Percentiles rank a stretch among this genome's conserved stretches.
phyloP scores from a whole-genome alignment of 2,888 invertebrate genomes.

The Microplitis manilae region DNA sequence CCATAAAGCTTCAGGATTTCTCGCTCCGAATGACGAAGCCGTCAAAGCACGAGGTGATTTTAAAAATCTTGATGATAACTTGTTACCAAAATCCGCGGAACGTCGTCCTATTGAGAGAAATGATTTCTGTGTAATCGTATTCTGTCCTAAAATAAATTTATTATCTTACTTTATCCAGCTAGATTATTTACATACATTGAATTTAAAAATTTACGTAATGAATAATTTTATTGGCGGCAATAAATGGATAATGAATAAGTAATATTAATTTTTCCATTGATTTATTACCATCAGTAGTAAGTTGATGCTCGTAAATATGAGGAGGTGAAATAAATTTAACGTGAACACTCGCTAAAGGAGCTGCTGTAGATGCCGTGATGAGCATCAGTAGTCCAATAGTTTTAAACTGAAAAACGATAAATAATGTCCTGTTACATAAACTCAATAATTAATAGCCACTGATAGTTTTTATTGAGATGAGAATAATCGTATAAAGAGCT shows the following conservation, averaged over 20 bases:
- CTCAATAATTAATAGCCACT: background rate
- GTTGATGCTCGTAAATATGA: constrained; percentile 64
- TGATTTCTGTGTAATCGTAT: constrained; percentile 62
- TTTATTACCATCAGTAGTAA: constrained; percentile 62
- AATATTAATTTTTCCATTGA: constrained; percentile 13
- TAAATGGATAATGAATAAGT: no score
- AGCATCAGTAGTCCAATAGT: constrained; percentile 53
- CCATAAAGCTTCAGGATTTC: constrained; percentile 75
- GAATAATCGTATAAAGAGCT: background rate
- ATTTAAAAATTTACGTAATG: no score
- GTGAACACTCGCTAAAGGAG: constrained; percentile 64
- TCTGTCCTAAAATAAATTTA: constrained; percentile 55
- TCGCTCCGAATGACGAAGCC: constrained; percentile 42
- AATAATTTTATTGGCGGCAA: no score
- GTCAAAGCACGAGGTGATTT: background rate
- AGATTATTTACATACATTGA: background rate
- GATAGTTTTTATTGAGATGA: constrained; percentile 1
- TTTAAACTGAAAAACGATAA: constrained; percentile 50
- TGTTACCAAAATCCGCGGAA: constrained; percentile 48
- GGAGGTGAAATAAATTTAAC: constrained; percentile 66
- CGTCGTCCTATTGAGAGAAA: constrained; percentile 63
- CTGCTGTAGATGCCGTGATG: constrained; percentile 52
- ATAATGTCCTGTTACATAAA: constrained; percentile 6
- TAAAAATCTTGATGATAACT: constrained; percentile 15
- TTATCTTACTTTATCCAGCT: background rate